Conservation (phyloP, 2,113 vertebrate species). For the Oncorhynchus gorbuscha region DNA sequence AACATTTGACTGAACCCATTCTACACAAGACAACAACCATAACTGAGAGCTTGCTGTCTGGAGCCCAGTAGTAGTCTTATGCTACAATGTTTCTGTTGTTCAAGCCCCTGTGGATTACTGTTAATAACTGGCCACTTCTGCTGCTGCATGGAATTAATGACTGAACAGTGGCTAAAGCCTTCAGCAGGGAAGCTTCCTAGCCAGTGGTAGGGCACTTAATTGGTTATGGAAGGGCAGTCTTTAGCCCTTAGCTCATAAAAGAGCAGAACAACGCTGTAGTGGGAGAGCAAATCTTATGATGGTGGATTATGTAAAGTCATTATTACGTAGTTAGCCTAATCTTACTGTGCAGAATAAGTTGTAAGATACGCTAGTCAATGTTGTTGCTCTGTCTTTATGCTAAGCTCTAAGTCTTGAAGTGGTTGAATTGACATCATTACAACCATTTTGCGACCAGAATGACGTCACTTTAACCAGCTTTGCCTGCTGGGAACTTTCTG, state of each 20-base stretch:
- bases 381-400: too few relatives aligned
- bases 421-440: too few relatives aligned
- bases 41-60: slow-evolving; percentile 56
- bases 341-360: too few relatives aligned
- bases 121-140: slow-evolving; percentile 67
- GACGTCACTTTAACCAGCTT: too few relatives aligned
- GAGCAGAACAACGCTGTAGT: slow-evolving; percentile 42
- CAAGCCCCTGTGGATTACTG: slow-evolving; percentile 65
- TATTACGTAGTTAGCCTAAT: too few relatives aligned
- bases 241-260: slow-evolving; percentile 57
- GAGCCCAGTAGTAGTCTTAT: not conserved
- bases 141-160: slow-evolving; percentile 69
- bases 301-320: not conserved
- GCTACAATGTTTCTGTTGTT: slow-evolving; percentile 70
- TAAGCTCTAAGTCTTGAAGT: too few relatives aligned
- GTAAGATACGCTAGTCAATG: too few relatives aligned
- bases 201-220: slow-evolving; percentile 58
- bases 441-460: too few relatives aligned
- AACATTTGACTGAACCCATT: slow-evolving; percentile 45
- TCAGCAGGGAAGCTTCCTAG: slow-evolving; percentile 67
- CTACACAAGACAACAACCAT: slow-evolving; percentile 60
- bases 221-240: slow-evolving; percentile 64
- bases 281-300: not conserved
- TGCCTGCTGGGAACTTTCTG: too few relatives aligned
- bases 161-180: slow-evolving; percentile 55